Base-by-base conservation (phyloP, 2,888 invertebrate genomes). In the Encarsia formosa region DNA sequence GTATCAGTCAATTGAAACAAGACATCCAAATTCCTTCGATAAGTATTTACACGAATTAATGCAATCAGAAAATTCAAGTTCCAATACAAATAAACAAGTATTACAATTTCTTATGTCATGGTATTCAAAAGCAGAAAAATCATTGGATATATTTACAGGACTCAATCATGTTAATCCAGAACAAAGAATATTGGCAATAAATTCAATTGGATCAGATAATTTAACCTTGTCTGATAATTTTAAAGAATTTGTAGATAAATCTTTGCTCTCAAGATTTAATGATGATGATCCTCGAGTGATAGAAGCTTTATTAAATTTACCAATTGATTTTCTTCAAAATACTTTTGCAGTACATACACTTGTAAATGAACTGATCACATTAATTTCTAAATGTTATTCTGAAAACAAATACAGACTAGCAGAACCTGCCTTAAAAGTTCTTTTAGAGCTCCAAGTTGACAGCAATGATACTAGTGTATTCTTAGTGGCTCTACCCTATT, bases 11-110 rank as follows among this genome's bases (percentile, higher is more conserved):
- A 68, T 90, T 2, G 90, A 91, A 70, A 77, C 73, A 4, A 82
- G 83, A 60, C 89, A 90, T 68, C 86, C 91, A 0, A 75, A 76
- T 1, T 80, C 79, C 11, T 90, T 89, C 66, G 89, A 90, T 64
- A 75, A 77, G 41, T 81, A 83, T 37, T 75, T 88, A 0, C 84
- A 84, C 61, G 75, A 77, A 15, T 76, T 83, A 20, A 78, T 83
- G 70, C 40, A 53, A 8, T 16, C 54, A 0, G 31, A 50, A 15
- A 45, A 59, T 39, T 26, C 37, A 38, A 57, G 23, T 2, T 58
- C 64, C 11, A 9, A 44, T 1, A 56, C 61, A 5, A 62, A 65
- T 0, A 65, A 64, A 22, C 40, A 52, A 8, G 60, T 63, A 0
- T 52, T 73, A 13, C 60, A 64, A 24, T 71, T 72, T 22, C 48